A percentile compares a stretch with the other conserved stretches of the same genome.
Evolutionary conservation across 2,888 invertebrate genomes (phyloP).

Genomic region (Andrena bucephala): DNA sequence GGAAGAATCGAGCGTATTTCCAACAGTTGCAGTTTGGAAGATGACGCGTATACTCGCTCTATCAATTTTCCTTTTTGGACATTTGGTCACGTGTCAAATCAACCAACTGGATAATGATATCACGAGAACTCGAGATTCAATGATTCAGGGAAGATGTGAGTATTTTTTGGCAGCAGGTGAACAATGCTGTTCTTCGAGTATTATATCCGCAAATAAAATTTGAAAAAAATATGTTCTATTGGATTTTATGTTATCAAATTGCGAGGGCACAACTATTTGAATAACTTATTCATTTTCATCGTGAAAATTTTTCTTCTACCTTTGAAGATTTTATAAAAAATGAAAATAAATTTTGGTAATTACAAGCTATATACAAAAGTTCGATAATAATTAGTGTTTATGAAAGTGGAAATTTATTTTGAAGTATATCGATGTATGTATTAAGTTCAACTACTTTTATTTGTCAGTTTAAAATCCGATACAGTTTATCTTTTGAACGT

Average conservation of each 20-base stretch:
- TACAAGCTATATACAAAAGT: too few species aligned
- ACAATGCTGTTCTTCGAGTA: background rate
- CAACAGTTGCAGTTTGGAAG: slow-evolving; percentile 56
- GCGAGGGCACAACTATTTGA: background rate
- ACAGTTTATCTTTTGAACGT: too few species aligned
- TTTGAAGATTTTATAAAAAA: too few species aligned
- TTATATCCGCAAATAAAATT: background rate
- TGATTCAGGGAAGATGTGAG: slow-evolving; percentile 78
- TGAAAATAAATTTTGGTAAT: too few species aligned
- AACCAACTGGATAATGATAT: background rate
- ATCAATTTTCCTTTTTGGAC: slow-evolving; percentile 31
- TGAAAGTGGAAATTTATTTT: background rate
- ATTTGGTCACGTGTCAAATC: slow-evolving; percentile 3
- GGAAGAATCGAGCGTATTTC: slow-evolving; percentile 20
- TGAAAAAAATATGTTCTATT: background rate
- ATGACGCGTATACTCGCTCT: slow-evolving; percentile 70
- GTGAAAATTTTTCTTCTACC: background rate
- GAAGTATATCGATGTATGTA: background rate
- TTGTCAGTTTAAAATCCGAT: background rate
- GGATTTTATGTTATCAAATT: background rate
- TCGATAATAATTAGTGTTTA: too few species aligned
- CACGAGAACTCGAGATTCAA: slow-evolving; percentile 31
- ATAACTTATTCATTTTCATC: background rate
- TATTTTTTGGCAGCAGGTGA: slow-evolving; percentile 26
- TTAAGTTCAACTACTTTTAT: background rate